Conservation (phyloP, 2,888 invertebrate genomes). For the Leptinotarsa rubiginosa region DNA sequence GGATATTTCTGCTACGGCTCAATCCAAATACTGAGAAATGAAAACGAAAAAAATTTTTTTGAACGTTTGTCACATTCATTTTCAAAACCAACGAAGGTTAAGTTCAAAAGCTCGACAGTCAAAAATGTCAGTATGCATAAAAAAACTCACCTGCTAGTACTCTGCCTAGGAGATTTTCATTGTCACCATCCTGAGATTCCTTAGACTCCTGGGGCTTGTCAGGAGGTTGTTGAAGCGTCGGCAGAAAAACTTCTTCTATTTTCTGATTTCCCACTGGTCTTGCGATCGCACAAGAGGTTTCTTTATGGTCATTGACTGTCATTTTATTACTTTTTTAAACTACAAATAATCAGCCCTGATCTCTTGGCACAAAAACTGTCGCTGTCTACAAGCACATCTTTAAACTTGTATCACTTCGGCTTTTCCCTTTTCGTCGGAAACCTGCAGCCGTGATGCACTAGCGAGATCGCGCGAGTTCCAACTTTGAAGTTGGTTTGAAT, state of each 20-base stretch:
- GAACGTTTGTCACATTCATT: background rate
- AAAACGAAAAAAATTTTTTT: conserved; percentile 3
- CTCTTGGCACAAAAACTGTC: conserved; percentile 16
- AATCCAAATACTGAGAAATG: background rate
- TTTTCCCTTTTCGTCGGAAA: background rate
- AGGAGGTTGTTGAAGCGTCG: conserved; percentile 57
- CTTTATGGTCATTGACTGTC: conserved; percentile 72
- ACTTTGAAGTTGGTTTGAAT: conserved; percentile 35
- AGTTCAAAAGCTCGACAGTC: background rate
- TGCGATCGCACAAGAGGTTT: conserved; percentile 67
- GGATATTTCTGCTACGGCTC: background rate
- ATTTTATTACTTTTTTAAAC: conserved; percentile 54
- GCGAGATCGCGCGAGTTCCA: conserved; percentile 25
- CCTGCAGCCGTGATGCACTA: conserved; percentile 17
- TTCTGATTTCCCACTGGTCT: conserved; percentile 63
- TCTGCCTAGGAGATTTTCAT: conserved; percentile 71
- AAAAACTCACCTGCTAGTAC: conserved; percentile 69
- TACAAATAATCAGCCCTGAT: background rate
- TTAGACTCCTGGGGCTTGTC: background rate
- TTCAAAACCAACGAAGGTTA: too few species aligned
- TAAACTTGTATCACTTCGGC: background rate
- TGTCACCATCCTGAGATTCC: conserved; percentile 58
- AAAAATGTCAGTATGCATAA: too few species aligned
- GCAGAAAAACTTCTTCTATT: conserved; percentile 60
- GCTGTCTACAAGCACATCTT: conserved; percentile 25